phyloP scores from a whole-genome alignment of 2,888 invertebrate species.

The Cryptocheilus praepositus region DNA sequence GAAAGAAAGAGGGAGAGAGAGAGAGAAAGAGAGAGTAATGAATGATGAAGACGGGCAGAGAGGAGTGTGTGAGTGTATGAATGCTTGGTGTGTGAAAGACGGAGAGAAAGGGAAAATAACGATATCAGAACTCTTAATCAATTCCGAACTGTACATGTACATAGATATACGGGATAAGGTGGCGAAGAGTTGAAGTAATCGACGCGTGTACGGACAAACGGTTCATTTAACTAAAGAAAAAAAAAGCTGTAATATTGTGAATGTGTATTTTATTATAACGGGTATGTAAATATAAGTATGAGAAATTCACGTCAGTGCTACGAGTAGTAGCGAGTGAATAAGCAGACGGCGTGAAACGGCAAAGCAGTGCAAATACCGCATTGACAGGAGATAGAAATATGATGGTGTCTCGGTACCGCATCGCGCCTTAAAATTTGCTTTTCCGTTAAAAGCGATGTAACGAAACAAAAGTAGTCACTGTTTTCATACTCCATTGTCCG shows the following conservation, averaged over 20 bases:
- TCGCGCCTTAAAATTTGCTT: too few relatives aligned
- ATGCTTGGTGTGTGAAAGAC: background rate
- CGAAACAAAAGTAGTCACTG: too few relatives aligned
- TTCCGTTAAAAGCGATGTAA: too few relatives aligned
- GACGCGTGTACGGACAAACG: slow-evolving; percentile 2
- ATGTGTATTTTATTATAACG: slow-evolving; percentile 71
- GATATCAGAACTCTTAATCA: slow-evolving; percentile 55
- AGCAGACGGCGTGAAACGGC: too few relatives aligned
- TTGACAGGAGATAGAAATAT: too few relatives aligned
- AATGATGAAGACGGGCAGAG: background rate
- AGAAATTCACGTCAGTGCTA: slow-evolving; percentile 3
- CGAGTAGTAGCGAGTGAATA: too few relatives aligned
- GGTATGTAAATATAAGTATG: slow-evolving; percentile 40
- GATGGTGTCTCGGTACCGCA: too few relatives aligned
- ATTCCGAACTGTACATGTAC: slow-evolving; percentile 45
- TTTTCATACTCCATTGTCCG: too few relatives aligned
- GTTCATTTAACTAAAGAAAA: slow-evolving; percentile 15
- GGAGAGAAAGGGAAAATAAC: background rate
- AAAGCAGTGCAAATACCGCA: too few relatives aligned
- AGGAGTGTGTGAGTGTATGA: background rate
- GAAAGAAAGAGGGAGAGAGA: slow-evolving; percentile 7
- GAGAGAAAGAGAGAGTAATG: slow-evolving; percentile 2
- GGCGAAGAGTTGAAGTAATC: background rate
- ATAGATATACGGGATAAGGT: slow-evolving; percentile 27
- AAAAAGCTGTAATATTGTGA: slow-evolving; percentile 62